These are phyloP conservation scores for Aplysina aerophoba DNA, from an alignment of 37 sponge, comb jelly and placozoan species.

Conservation along the genomic window DNA sequence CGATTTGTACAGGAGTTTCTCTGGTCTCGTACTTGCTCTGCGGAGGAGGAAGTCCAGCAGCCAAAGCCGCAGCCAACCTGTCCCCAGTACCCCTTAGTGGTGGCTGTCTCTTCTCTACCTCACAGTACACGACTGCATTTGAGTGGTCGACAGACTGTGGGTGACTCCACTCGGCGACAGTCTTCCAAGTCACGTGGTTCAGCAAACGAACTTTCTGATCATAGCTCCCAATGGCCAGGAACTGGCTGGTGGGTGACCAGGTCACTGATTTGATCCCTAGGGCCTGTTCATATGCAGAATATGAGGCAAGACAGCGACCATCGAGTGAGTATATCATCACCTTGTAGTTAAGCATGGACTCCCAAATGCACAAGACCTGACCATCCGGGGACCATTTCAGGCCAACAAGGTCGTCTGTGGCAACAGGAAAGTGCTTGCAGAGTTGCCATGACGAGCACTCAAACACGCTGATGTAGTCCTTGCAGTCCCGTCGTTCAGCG, in stretches of 20 bases:
- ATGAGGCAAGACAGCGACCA: conserved; percentile 72
- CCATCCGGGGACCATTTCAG: conserved; percentile 87
- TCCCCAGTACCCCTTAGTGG: background rate
- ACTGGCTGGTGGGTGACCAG: conserved; percentile 91
- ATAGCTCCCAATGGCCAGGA: conserved; percentile 92
- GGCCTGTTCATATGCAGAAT: conserved; percentile 70
- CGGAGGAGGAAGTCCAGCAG: background rate
- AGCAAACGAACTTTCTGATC: conserved; percentile 85
- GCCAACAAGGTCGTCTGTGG: conserved; percentile 83
- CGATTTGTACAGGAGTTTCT: conserved; percentile 52
- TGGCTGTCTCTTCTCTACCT: conserved; percentile 57
- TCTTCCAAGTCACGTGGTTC: conserved; percentile 92
- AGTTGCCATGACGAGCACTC: conserved; percentile 82
- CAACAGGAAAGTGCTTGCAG: conserved; percentile 80
- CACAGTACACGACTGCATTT: conserved; percentile 62
- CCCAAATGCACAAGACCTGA: conserved; percentile 80
- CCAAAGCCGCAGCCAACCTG: background rate
- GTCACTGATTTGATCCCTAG: conserved; percentile 82
- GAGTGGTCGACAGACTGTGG: conserved; percentile 36
- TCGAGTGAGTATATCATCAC: conserved; percentile 83
- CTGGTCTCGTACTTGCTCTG: conserved; percentile 73
- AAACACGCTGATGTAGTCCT: conserved; percentile 92
- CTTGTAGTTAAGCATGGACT: conserved; percentile 70
- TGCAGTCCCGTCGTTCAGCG: conserved; percentile 90
- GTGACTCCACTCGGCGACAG: conserved; percentile 73